Conservation (phyloP, 1,140 invertebrate species). For the Pogonomyrmex barbatus region DNA sequence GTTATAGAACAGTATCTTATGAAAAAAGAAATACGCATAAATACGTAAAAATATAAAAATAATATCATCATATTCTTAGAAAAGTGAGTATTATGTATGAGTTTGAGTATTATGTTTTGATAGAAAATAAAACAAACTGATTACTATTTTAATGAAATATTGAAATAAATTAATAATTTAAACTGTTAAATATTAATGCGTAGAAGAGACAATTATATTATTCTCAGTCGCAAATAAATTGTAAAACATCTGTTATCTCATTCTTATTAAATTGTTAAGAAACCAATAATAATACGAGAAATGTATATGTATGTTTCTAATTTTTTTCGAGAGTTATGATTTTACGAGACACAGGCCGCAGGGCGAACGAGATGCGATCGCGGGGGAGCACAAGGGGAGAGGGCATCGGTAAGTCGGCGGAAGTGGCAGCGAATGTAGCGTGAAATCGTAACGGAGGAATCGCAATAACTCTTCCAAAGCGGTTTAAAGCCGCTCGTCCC, state of each 20-base stretch:
- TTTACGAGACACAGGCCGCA: conserved; percentile 38
- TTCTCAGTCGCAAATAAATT: not conserved
- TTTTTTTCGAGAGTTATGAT: not conserved
- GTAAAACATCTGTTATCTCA: not conserved
- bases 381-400: not conserved
- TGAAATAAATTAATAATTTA: not conserved
- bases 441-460: conserved; percentile 69
- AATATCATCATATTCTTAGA: not conserved
- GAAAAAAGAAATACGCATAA: not conserved
- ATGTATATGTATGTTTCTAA: not conserved
- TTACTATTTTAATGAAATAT: conserved; percentile 11
- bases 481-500: conserved; percentile 63
- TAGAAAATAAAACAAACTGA: not conserved
- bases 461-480: conserved; percentile 72
- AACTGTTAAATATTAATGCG: conserved; percentile 17
- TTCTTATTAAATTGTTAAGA: not conserved
- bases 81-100: not conserved
- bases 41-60: not conserved
- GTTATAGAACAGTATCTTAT: not conserved
- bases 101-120: not conserved
- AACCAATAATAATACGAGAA: not conserved
- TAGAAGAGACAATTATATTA: not conserved
- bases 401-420: conserved; percentile 26
- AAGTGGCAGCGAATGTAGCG: conserved; percentile 61
- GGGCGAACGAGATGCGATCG: conserved; percentile 17